phyloP scores from a whole-genome alignment of 2,113 vertebrate species.

The Marmota flaviventris region DNA sequence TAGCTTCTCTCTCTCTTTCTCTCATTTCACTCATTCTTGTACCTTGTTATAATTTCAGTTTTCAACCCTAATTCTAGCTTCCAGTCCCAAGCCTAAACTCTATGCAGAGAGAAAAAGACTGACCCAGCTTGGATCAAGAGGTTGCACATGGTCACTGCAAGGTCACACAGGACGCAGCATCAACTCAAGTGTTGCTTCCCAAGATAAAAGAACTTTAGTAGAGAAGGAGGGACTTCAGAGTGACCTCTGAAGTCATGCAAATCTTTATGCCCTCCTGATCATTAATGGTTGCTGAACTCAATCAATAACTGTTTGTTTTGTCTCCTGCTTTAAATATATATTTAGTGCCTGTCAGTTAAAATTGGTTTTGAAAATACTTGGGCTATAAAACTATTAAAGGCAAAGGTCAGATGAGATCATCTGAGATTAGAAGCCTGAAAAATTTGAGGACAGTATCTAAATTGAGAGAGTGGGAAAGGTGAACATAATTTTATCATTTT shows the following conservation, averaged over 20 bases:
- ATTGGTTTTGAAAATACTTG: conserved; percentile 57
- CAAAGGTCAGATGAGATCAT: conserved; percentile 35
- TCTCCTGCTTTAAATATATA: conserved; percentile 27
- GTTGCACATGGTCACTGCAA: not conserved
- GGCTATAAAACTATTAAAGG: conserved; percentile 42
- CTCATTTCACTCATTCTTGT: not conserved
- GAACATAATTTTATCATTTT: not conserved
- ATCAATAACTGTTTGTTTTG: conserved; percentile 13
- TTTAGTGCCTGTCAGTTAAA: conserved; percentile 52
- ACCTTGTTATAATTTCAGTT: not conserved
- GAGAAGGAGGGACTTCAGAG: not conserved
- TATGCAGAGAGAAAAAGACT: not conserved
- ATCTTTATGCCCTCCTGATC: not conserved
- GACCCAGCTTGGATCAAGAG: not conserved
- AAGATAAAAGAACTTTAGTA: not conserved
- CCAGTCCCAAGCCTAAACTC: not conserved
- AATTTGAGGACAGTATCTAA: conserved; percentile 1
- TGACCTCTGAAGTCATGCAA: not conserved
- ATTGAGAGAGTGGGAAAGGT: not conserved
- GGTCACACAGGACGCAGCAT: not conserved
- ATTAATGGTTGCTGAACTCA: not conserved
- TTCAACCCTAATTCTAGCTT: not conserved
- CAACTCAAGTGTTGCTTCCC: not conserved
- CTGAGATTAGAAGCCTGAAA: conserved; percentile 11
- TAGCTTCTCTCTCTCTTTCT: not conserved